These are phyloP conservation scores for Tachysurus fulvidraco DNA, from an alignment of 2,113 vertebrate species.

Conservation along the genomic window DNA sequence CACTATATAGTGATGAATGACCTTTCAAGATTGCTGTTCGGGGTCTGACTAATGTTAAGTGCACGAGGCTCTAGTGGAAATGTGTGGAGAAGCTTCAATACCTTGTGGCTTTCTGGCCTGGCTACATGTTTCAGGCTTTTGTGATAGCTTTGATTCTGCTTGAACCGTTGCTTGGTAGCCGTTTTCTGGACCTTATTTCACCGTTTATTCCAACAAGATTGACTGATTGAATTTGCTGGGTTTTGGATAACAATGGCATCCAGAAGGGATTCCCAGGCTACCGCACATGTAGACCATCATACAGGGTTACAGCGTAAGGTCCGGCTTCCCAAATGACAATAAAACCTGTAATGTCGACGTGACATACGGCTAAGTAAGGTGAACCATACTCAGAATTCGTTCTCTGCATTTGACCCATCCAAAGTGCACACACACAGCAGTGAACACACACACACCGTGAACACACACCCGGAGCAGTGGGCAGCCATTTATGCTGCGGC, in stretches of 20 bases:
- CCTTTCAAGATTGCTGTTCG: not conserved
- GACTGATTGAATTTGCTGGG: not conserved
- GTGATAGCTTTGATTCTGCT: constrained; percentile 3
- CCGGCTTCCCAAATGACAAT: not conserved
- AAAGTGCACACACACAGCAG: no score
- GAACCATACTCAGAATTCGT: no score
- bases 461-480: no score
- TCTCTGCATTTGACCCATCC: no score
- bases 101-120: not conserved
- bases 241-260: not conserved
- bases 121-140: not conserved
- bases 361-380: no score
- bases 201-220: not conserved
- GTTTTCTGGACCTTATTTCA: constrained; percentile 4
- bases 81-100: not conserved
- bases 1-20: not conserved
- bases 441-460: no score
- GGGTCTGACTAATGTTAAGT: not conserved
- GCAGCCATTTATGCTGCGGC: no score
- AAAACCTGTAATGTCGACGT: not conserved
- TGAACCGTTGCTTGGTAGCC: not conserved
- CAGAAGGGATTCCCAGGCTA: not conserved
- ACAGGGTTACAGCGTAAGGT: not conserved
- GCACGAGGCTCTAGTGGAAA: not conserved
- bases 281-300: not conserved